Base-by-base conservation (phyloP, 1,140 invertebrate species). In the Zelostemma sp. region DNA sequence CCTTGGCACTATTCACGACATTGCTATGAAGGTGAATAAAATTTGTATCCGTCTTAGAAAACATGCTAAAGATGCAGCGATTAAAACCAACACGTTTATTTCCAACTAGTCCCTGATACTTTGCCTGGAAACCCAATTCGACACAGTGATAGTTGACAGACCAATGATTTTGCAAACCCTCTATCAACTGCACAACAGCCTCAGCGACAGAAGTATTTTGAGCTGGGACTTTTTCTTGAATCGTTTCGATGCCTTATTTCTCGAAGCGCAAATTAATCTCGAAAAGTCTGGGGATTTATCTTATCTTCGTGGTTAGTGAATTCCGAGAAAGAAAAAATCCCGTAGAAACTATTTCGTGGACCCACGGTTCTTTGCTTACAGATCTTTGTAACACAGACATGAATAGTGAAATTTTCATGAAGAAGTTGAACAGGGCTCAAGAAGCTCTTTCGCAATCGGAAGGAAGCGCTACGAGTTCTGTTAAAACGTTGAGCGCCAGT, bases 151-250 rank as follows among this genome's bases (percentile, higher is more conserved):
- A 55, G 91, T 96, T 28, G 98, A 99, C 82, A 89, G 98, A 25
- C 96, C 97, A 0, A 94, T 99, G 89, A 96, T 99, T 21, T 89
- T 99, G n/a, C 96, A 98, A 82, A 93, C 95, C 0, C 88, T 99
- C 12, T 96, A 97, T 84, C 95, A 99, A 79, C 87, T 99, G 1
- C 94, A 97, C 76, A 98, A 97, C 79, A 93, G 95, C 4, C 88
- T 99, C 1, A 93, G 93, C 62, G 95, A 98, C 78, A 88, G 96
- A 33, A 91, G 91, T 67, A 95, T 99, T 61, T 87, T 99, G 5
- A 91, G 92, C 0, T 99, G 98, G 97, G 96, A 99, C 58, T 99
- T 99, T 86, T 99, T 99, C 81, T 88, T 99, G 2, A 97, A 97
- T 82, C 90, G 97, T 45, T 99, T 99, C 83, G 98, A 99, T 79